Evolutionary conservation across 2,888 invertebrate genomes (phyloP).

Genomic region (Polia nebulosa): DNA sequence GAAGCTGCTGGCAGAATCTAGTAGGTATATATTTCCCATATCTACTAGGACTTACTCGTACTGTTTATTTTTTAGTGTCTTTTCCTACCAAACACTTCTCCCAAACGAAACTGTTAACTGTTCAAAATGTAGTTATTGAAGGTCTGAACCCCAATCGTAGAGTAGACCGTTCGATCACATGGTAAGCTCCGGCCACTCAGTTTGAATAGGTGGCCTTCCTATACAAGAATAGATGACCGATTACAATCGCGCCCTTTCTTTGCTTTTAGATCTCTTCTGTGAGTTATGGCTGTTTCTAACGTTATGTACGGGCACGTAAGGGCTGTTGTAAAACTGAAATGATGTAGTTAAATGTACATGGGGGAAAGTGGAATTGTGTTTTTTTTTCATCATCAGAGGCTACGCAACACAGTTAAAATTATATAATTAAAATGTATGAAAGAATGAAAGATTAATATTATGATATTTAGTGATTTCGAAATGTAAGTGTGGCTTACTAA

Average conservation of each 20-base stretch:
- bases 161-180: constrained; percentile 62
- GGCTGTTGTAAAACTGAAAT: constrained; percentile 18
- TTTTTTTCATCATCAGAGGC: no score
- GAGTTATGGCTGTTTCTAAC: constrained; percentile 47
- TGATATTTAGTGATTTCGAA: no score
- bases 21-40: no score
- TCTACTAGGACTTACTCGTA: not conserved
- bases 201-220: constrained; percentile 62
- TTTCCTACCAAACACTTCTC: constrained; percentile 1
- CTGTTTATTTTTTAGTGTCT: not conserved
- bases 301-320: constrained; percentile 10
- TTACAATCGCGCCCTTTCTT: constrained; percentile 62
- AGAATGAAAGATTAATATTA: no score
- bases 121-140: constrained; percentile 49
- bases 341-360: constrained; percentile 4
- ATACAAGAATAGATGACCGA: constrained; percentile 66
- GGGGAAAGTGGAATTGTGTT: not conserved
- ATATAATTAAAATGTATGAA: no score
- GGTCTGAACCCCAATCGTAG: constrained; percentile 40
- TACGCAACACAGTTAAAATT: no score
- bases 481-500: no score
- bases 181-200: constrained; percentile 57
- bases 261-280: constrained; percentile 53
- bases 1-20: no score
- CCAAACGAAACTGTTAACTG: constrained; percentile 13